A percentile compares a stretch with the other conserved stretches of the same genome.
These are phyloP conservation scores for Syngnathus rostellatus DNA, from an alignment of 2,797 vertebrate genomes.

Conservation along the genomic window DNA sequence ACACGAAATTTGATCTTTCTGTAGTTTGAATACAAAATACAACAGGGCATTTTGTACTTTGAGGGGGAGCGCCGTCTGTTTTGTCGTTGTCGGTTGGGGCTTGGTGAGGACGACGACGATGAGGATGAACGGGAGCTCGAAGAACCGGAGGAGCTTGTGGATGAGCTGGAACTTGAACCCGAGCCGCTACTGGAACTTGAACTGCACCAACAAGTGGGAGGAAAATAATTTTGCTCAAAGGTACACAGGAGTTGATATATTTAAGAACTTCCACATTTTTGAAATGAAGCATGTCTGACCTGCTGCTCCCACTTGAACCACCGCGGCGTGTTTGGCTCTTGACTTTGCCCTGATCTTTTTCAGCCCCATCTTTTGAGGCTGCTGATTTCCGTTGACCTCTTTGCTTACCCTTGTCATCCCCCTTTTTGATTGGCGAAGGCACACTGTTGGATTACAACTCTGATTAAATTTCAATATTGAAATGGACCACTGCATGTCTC, in stretches of 20 bases:
- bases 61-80: slow-evolving; percentile 86
- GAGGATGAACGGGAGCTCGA: slow-evolving; percentile 87
- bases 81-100: slow-evolving; percentile 79
- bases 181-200: slow-evolving; percentile 88
- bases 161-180: slow-evolving; percentile 85
- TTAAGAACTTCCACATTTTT: neutral
- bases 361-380: slow-evolving; percentile 73
- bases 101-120: slow-evolving; percentile 77
- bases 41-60: slow-evolving; percentile 64
- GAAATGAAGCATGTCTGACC: slow-evolving; percentile 51
- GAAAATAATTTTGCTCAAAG: neutral
- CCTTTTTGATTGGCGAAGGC: slow-evolving; percentile 84
- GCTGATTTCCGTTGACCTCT: slow-evolving; percentile 78
- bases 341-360: slow-evolving; percentile 81
- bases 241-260: neutral
- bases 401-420: slow-evolving; percentile 84
- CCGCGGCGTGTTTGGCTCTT: slow-evolving; percentile 79
- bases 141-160: slow-evolving; percentile 87
- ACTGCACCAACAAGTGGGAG: slow-evolving; percentile 53
- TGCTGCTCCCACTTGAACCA: slow-evolving; percentile 84
- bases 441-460: slow-evolving; percentile 63
- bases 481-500: neutral
- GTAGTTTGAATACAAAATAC: neutral
- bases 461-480: too few relatives aligned
- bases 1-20: neutral